These are phyloP conservation scores for Pangasius mekongensis DNA, from an alignment of 2,797 vertebrate species.

Conservation along the genomic window DNA sequence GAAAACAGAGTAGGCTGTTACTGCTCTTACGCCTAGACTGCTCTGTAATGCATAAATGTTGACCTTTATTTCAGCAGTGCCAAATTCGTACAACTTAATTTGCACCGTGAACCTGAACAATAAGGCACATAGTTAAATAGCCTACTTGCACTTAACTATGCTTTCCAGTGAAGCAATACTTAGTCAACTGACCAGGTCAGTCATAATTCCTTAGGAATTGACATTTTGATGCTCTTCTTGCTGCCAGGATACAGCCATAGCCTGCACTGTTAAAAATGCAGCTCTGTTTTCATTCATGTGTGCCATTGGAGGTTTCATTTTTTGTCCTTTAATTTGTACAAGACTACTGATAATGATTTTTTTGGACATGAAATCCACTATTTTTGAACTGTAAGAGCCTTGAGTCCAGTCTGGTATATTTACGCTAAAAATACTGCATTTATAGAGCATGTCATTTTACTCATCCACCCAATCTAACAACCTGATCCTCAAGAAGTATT, in stretches of 20 bases:
- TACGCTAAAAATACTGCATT: background rate
- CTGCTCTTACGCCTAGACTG: background rate
- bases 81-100: conserved; percentile 4
- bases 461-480: background rate
- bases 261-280: background rate
- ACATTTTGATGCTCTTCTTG: background rate
- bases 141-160: background rate
- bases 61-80: conserved; percentile 20
- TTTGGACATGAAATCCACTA: background rate
- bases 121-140: conserved; percentile 10
- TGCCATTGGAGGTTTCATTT: background rate
- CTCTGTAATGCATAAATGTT: background rate
- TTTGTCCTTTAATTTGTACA: background rate
- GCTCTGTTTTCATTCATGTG: conserved; percentile 11
- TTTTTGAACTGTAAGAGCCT: background rate
- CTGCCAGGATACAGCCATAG: conserved; percentile 1
- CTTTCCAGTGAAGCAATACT: background rate
- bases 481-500: background rate
- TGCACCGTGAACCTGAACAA: conserved; percentile 7
- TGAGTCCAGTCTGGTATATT: background rate
- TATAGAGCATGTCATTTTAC: background rate
- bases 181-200: background rate
- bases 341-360: background rate
- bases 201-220: background rate
- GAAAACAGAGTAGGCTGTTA: background rate